Percentiles rank a stretch among this genome's conserved stretches.
Conservation (phyloP, 2,888 invertebrate genomes). For the Heliconius hortense region DNA sequence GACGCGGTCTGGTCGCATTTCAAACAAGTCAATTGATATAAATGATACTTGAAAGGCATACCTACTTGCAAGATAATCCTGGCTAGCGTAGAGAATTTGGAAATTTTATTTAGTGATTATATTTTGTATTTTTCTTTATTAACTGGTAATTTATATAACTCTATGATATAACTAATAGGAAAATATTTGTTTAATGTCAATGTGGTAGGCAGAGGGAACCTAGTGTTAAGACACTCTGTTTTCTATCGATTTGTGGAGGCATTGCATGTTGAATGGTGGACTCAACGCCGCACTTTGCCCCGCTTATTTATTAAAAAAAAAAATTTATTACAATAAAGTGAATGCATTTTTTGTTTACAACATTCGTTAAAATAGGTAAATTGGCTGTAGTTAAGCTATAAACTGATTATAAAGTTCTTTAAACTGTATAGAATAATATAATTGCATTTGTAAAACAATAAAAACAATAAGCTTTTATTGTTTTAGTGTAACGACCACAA, state of each 20-base stretch:
- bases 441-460: constrained; percentile 45
- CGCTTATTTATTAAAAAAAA: too few relatives aligned
- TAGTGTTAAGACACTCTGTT: too few relatives aligned
- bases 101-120: not conserved
- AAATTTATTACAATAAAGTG: not conserved
- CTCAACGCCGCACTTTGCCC: too few relatives aligned
- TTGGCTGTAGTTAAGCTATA: constrained; percentile 40
- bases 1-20: constrained; percentile 54
- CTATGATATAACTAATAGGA: too few relatives aligned
- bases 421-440: constrained; percentile 39
- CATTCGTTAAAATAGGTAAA: not conserved
- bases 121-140: not conserved
- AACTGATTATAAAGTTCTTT: constrained; percentile 42
- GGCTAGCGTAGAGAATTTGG: not conserved
- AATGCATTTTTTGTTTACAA: not conserved
- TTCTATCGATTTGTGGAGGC: too few relatives aligned
- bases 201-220: too few relatives aligned
- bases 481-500: constrained; percentile 43
- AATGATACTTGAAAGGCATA: constrained; percentile 50
- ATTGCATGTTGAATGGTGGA: too few relatives aligned
- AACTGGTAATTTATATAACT: not conserved
- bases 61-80: not conserved
- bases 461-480: constrained; percentile 46
- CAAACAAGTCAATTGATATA: constrained; percentile 58
- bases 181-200: too few relatives aligned